A percentile compares a stretch with the other conserved stretches of the same genome.
Evolutionary conservation across 2,888 invertebrate species (phyloP).

Genomic region (Leucophenga montana): DNA sequence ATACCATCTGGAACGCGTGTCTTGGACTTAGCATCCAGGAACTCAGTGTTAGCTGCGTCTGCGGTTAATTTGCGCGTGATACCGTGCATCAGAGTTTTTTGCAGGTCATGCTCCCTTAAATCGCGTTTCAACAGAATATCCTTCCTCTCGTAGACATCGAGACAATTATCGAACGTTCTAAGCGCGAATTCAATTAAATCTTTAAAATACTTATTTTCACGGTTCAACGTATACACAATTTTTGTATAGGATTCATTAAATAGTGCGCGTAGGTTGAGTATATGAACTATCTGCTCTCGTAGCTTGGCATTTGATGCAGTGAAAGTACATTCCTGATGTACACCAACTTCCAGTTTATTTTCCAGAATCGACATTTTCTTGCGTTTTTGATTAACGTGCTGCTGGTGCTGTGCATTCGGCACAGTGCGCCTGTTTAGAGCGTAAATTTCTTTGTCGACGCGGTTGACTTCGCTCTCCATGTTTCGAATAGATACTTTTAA

Average conservation of each 20-base stretch:
- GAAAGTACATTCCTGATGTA: conserved; percentile 67
- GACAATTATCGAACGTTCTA: conserved; percentile 68
- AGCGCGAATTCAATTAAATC: conserved; percentile 71
- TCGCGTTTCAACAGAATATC: conserved; percentile 62
- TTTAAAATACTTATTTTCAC: conserved; percentile 70
- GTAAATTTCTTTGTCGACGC: conserved; percentile 63
- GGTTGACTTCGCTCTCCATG: conserved; percentile 65
- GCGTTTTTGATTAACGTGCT: conserved; percentile 57
- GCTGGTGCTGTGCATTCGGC: conserved; percentile 68
- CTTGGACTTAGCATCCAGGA: conserved; percentile 64
- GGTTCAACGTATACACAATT: conserved; percentile 66
- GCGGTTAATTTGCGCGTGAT: conserved; percentile 66
- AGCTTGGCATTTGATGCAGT: conserved; percentile 64
- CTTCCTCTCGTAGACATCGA: conserved; percentile 68
- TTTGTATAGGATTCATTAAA: conserved; percentile 70
- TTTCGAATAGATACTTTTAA: conserved; percentile 62
- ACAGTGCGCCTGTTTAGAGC: conserved; percentile 67
- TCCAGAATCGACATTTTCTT: conserved; percentile 66
- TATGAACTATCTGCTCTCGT: conserved; percentile 61
- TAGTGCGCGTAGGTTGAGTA: conserved; percentile 63
- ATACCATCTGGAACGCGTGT: conserved; percentile 60
- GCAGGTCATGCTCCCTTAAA: conserved; percentile 62
- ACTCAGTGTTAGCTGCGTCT: conserved; percentile 63
- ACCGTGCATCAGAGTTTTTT: conserved; percentile 67
- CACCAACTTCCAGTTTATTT: conserved; percentile 67